These are phyloP conservation scores for Diarsia brunnea DNA, from an alignment of 2,888 invertebrate genomes.

Conservation along the genomic window DNA sequence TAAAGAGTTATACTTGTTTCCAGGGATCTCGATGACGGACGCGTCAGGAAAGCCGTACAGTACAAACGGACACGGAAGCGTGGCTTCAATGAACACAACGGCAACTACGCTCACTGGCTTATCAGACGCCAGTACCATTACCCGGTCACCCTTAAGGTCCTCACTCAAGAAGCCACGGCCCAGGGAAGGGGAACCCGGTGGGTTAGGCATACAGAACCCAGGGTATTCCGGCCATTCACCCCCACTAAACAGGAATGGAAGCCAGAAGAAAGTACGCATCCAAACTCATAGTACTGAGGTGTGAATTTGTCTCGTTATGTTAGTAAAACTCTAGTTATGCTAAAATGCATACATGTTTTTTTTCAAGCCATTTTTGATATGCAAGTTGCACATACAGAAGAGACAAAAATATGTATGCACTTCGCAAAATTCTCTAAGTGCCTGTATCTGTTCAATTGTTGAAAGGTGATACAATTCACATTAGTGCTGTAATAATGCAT, in stretches of 20 bases:
- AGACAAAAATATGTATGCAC: constrained; percentile 6
- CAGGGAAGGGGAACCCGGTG: constrained; percentile 85
- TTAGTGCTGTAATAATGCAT: background rate
- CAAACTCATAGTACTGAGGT: constrained; percentile 98
- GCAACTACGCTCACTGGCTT: constrained; percentile 92
- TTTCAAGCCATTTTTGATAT: constrained; percentile 19
- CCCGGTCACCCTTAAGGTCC: constrained; percentile 91
- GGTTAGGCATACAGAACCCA: constrained; percentile 96
- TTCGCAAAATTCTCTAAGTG: background rate
- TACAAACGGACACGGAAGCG: constrained; percentile 92
- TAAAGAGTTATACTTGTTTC: background rate
- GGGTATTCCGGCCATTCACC: constrained; percentile 96
- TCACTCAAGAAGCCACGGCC: constrained; percentile 96
- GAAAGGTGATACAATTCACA: background rate
- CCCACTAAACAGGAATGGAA: constrained; percentile 95
- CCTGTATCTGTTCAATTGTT: background rate
- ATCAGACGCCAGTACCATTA: constrained; percentile 66
- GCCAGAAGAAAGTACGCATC: constrained; percentile 97
- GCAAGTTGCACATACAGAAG: background rate
- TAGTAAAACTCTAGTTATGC: constrained; percentile 23
- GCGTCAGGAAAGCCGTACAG: constrained; percentile 96
- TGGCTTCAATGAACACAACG: constrained; percentile 94
- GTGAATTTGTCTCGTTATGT: constrained; percentile 75
- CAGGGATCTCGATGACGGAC: constrained; percentile 95
- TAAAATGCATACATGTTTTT: constrained; percentile 3